Conservation (phyloP, 2,888 invertebrate species). For the Drosophila nigricruria region DNA sequence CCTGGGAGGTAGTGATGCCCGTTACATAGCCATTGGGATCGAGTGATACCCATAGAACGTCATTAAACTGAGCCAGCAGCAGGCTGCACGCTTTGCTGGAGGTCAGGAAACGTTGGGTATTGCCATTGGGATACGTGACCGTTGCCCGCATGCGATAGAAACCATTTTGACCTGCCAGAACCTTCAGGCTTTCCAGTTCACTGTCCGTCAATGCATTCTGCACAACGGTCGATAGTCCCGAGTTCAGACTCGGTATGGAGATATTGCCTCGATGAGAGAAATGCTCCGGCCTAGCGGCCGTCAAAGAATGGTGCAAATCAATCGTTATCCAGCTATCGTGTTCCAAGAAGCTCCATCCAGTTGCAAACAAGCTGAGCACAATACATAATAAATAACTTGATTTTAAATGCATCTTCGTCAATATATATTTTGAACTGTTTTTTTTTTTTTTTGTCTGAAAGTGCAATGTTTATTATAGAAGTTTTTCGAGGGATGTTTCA, state of each 20-base stretch:
- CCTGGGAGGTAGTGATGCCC: conserved; percentile 87
- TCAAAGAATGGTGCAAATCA: conserved; percentile 89
- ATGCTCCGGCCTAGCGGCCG: conserved; percentile 86
- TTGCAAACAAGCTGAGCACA: conserved; percentile 42
- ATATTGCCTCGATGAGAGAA: conserved; percentile 90
- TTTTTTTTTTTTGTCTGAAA: conserved; percentile 7
- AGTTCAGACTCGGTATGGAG: conserved; percentile 89
- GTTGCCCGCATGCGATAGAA: conserved; percentile 91
- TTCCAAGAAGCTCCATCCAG: conserved; percentile 87
- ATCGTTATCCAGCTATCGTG: conserved; percentile 91
- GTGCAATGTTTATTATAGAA: neutral
- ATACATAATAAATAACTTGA: conserved; percentile 21
- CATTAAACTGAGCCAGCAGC: conserved; percentile 91
- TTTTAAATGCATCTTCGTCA: conserved; percentile 30
- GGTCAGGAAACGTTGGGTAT: conserved; percentile 89
- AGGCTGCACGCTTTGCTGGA: conserved; percentile 93
- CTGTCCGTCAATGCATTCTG: conserved; percentile 87
- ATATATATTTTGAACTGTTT: neutral
- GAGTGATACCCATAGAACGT: conserved; percentile 92
- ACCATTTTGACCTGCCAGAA: conserved; percentile 87
- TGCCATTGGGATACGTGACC: conserved; percentile 89
- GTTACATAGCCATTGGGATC: conserved; percentile 92
- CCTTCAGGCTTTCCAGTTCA: conserved; percentile 87
- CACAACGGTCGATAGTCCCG: conserved; percentile 88
- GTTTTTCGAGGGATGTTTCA: neutral